A percentile compares a stretch with the other conserved stretches of the same genome.
These are phyloP conservation scores for Anthophora plumipes DNA, from an alignment of 2,888 invertebrate species.

Conservation along the genomic window DNA sequence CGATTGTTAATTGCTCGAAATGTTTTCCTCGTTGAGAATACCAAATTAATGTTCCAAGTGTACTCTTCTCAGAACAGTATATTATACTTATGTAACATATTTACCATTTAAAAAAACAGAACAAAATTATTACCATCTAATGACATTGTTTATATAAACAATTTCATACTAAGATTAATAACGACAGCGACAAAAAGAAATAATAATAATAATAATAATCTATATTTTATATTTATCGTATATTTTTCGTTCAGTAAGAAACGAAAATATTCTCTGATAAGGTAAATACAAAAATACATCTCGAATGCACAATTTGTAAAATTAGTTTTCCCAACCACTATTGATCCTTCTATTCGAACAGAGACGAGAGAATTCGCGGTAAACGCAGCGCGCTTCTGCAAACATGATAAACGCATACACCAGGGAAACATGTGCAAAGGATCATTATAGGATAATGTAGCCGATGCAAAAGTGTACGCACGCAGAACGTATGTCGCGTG, in stretches of 20 bases:
- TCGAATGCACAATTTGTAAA: neutral
- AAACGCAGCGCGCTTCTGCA: neutral
- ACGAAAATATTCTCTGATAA: neutral
- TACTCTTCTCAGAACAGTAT: neutral
- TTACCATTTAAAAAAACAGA: too few species aligned
- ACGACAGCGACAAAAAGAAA: too few species aligned
- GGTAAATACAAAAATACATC: neutral
- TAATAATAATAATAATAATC: too few species aligned
- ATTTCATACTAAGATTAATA: too few species aligned
- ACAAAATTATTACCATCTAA: too few species aligned
- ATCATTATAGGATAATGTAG: slow-evolving; percentile 41
- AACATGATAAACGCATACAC: slow-evolving; percentile 10
- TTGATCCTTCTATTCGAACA: neutral
- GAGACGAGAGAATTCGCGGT: neutral
- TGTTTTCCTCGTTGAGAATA: neutral
- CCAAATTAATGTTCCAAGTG: neutral
- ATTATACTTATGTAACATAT: neutral
- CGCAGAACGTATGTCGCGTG: slow-evolving; percentile 31
- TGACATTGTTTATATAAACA: too few species aligned
- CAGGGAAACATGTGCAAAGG: slow-evolving; percentile 24
- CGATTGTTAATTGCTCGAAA: neutral
- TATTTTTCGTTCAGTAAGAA: neutral
- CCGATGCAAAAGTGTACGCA: slow-evolving; percentile 28
- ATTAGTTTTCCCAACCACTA: neutral
- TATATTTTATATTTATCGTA: too few species aligned